A percentile compares a stretch with the other conserved stretches of the same genome.
These are phyloP conservation scores for Hedya salicella DNA, from an alignment of 2,888 invertebrate genomes.

Conservation along the genomic window DNA sequence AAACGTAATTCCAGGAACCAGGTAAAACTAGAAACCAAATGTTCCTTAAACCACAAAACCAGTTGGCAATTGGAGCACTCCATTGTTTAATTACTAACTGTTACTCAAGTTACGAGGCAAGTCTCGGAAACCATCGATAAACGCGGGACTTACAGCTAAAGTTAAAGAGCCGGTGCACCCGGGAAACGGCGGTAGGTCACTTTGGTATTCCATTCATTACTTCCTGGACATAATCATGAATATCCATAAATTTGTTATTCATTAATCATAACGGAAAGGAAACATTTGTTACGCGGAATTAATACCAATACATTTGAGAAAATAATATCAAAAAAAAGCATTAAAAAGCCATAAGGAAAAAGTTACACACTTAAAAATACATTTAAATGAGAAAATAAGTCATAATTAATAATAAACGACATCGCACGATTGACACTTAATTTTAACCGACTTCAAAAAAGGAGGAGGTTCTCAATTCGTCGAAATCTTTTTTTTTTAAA, in stretches of 20 bases:
- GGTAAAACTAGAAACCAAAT: no score
- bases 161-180: constrained; percentile 6
- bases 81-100: constrained; percentile 26
- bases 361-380: not conserved
- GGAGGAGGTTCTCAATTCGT: no score
- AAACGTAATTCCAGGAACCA: no score
- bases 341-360: not conserved
- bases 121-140: constrained; percentile 24
- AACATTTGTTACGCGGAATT: constrained; percentile 14
- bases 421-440: no score
- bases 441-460: no score
- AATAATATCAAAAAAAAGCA: not conserved
- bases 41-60: not conserved
- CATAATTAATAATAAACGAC: not conserved
- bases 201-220: constrained; percentile 36
- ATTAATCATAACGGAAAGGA: constrained; percentile 23
- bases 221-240: constrained; percentile 36
- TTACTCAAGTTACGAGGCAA: constrained; percentile 20
- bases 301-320: not conserved
- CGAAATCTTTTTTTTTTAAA: no score
- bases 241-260: constrained; percentile 27
- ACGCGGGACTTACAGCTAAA: constrained; percentile 17
- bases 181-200: constrained; percentile 38
- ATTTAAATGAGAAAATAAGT: not conserved
- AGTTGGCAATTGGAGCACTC: constrained; percentile 2